Evolutionary conservation across 2,113 vertebrate genomes (phyloP), one percentile per base, ranked within the genome.

Genomic region (Pomatorhinus ruficollis): DNA sequence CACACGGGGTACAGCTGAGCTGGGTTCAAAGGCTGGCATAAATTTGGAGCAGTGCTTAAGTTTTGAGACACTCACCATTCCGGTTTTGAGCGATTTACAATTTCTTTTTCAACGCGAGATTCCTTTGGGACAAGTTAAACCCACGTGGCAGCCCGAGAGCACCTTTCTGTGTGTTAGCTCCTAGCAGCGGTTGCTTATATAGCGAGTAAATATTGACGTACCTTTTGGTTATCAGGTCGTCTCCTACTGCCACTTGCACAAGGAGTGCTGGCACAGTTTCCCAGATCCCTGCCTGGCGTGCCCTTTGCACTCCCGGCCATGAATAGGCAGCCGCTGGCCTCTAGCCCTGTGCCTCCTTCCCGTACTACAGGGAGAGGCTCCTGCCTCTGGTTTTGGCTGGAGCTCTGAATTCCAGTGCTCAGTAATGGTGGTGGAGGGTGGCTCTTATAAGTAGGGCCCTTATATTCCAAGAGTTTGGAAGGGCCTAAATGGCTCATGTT

Each of bases 311-410:
- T 75, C 63, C 12, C 0, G 0, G 69, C 50, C 84, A 89, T 94
- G 92, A 94, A 93, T 61, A 78, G 92, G 92, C 60, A 78, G 87
- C 95, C 6, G 68, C 95, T 92, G 95, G 94, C 94, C 40, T 5
- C 2, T 7, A 44, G 83, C 79, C 71, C 70, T 39, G 23, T 23
- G 59, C 65, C 64, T 70, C 66, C 59, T 87, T 85, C 54, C 79
- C 2, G 0, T 66, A 22, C 69, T 45, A 3, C 9, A 83, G 88
- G 95, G 90, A 94, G 85, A 88, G 90, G 90, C 82, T 96, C 39
- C 63, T 74, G 33, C 70, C 56, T 87, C 88, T 61, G 52, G 37
- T 60, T 82, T 90, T 82, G 78, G 70, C 94, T 35, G 63, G 33
- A 72, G 39, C 61, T 64, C 66, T 79, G 76, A 70, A 78, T 95